A percentile compares a stretch with the other conserved stretches of the same genome.
Evolutionary conservation across 2,113 vertebrate genomes (phyloP).

Genomic region (Glaucidium brasilianum): DNA sequence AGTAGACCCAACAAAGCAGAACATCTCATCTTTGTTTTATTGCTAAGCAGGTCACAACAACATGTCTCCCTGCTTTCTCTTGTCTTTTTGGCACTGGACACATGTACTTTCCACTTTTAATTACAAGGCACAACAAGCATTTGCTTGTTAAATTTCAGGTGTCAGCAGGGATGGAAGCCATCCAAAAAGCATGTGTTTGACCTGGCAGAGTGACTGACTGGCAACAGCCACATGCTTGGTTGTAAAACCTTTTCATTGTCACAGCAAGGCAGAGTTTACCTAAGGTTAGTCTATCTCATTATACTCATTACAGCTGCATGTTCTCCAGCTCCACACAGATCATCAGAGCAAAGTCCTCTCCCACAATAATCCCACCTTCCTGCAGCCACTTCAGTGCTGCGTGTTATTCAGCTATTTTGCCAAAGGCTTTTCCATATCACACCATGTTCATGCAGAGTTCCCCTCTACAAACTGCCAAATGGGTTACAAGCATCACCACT

Average conservation of each 20-base stretch:
- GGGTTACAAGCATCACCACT: background rate
- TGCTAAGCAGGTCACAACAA: conserved; percentile 39
- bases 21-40: background rate
- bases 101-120: conserved; percentile 69
- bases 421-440: background rate
- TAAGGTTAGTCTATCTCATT: background rate
- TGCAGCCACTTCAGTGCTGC: background rate
- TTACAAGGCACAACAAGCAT: conserved; percentile 62
- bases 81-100: conserved; percentile 46
- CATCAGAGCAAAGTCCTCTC: background rate
- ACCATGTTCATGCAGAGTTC: background rate
- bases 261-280: background rate
- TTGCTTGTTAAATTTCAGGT: conserved; percentile 65
- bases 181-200: conserved; percentile 58
- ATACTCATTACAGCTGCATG: background rate
- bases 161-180: conserved; percentile 52
- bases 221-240: background rate
- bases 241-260: conserved; percentile 27
- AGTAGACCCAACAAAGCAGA: conserved; percentile 1
- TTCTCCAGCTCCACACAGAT: background rate
- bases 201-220: conserved; percentile 51
- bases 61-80: conserved; percentile 13
- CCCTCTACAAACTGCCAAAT: background rate
- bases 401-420: background rate
- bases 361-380: background rate